Conservation (phyloP, 2,113 vertebrate species). For the Catagonus wagneri region DNA sequence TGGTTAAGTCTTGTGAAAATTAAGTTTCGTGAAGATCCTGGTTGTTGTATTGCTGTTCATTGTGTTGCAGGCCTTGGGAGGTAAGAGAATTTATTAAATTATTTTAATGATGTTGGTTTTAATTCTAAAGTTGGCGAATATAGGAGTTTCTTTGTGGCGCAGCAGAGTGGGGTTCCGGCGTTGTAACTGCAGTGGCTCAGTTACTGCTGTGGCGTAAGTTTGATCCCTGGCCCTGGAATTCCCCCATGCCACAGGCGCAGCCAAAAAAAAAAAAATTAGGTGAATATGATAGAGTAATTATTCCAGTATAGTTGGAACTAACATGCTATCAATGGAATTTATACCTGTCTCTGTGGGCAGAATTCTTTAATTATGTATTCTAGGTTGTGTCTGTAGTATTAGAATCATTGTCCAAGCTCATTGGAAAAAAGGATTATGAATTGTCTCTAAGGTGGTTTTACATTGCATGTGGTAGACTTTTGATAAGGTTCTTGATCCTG, state of each 20-base stretch:
- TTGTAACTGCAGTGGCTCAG: too few species aligned
- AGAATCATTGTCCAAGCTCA: background rate
- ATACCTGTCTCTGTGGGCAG: background rate
- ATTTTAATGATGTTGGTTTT: background rate
- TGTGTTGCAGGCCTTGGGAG: constrained; percentile 99
- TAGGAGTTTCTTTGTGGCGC: too few species aligned
- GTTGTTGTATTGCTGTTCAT: constrained; percentile 98
- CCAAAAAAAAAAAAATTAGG: background rate
- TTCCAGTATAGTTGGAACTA: background rate
- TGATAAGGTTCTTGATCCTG: background rate
- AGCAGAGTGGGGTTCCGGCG: too few species aligned
- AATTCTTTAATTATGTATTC: background rate
- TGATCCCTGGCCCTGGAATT: background rate
- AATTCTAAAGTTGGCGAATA: background rate
- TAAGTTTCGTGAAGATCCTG: constrained; percentile 99
- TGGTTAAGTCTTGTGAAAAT: constrained; percentile 98
- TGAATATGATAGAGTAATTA: background rate
- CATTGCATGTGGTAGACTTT: background rate
- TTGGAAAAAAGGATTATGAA: background rate
- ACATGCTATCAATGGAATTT: background rate
- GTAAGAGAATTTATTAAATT: constrained; percentile 84
- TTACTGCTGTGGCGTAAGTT: background rate
- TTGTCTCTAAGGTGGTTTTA: background rate
- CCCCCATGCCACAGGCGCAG: too few species aligned
- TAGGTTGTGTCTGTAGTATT: background rate